Conservation (phyloP, 2,797 vertebrate species). For the Gila robusta region DNA sequence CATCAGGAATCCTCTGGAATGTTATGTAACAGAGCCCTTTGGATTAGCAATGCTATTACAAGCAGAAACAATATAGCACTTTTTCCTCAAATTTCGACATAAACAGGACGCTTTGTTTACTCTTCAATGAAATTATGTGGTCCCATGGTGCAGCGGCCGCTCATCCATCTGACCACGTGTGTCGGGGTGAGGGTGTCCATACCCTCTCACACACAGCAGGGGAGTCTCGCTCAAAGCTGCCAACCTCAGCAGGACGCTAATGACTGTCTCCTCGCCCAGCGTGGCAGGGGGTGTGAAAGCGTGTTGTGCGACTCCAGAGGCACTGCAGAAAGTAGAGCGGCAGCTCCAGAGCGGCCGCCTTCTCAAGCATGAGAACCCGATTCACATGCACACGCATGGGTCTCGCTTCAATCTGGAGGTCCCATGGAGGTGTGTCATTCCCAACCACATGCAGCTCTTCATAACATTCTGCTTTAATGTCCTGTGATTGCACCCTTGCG, state of each 20-base stretch:
- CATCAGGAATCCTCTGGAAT: slow-evolving; percentile 31
- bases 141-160: slow-evolving; percentile 27
- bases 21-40: slow-evolving; percentile 36
- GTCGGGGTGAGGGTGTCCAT: slow-evolving; percentile 44
- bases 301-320: slow-evolving; percentile 43
- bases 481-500: slow-evolving; percentile 10
- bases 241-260: slow-evolving; percentile 59
- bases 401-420: slow-evolving; percentile 1
- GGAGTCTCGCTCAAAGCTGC: slow-evolving; percentile 58
- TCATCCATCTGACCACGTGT: slow-evolving; percentile 44
- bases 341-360: neutral
- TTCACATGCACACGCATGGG: neutral
- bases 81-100: slow-evolving; percentile 19
- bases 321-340: slow-evolving; percentile 44
- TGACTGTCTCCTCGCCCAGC: slow-evolving; percentile 55
- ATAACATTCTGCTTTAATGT: neutral
- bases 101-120: slow-evolving; percentile 29
- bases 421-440: slow-evolving; percentile 1
- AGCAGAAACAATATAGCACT: neutral
- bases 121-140: slow-evolving; percentile 35
- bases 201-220: slow-evolving; percentile 51
- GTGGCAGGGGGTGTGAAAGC: slow-evolving; percentile 46
- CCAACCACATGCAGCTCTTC: neutral
- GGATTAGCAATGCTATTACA: slow-evolving; percentile 11
- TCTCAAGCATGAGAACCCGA: neutral